These are phyloP conservation scores for Cetonia aurata DNA, from an alignment of 2,888 invertebrate genomes.

Conservation along the genomic window DNA sequence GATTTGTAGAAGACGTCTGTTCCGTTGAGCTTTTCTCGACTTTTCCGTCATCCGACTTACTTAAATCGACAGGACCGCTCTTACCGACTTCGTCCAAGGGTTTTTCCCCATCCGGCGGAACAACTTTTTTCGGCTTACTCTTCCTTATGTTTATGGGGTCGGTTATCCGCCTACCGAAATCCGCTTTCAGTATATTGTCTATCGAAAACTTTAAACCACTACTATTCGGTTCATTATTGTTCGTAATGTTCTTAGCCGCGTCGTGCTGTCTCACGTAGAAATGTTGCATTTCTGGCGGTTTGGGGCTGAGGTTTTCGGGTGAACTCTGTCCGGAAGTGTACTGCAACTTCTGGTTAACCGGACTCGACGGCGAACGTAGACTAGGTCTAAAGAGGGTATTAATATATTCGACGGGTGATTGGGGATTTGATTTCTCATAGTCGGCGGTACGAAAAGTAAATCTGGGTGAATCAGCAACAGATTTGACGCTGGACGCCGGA, in stretches of 20 bases:
- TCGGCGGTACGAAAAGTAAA: constrained; percentile 55
- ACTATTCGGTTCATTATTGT: constrained; percentile 59
- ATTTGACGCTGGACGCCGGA: constrained; percentile 62
- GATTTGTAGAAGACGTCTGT: constrained; percentile 57
- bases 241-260: constrained; percentile 49
- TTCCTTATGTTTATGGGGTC: constrained; percentile 77
- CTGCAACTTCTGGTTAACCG: constrained; percentile 48
- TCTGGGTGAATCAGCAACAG: constrained; percentile 56
- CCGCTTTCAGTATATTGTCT: constrained; percentile 87
- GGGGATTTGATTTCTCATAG: constrained; percentile 56
- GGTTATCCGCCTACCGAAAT: constrained; percentile 81
- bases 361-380: constrained; percentile 55
- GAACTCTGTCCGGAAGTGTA: constrained; percentile 58
- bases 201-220: constrained; percentile 83
- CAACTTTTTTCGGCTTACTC: constrained; percentile 58
- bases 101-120: constrained; percentile 59
- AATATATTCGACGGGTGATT: constrained; percentile 55
- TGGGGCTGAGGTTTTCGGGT: constrained; percentile 53
- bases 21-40: constrained; percentile 59
- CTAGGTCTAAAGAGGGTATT: constrained; percentile 55
- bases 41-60: constrained; percentile 61
- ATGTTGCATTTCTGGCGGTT: constrained; percentile 56
- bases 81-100: constrained; percentile 60
- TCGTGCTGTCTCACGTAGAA: constrained; percentile 58
- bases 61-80: constrained; percentile 63